Base-by-base conservation (phyloP, 2,113 vertebrate genomes). In the Scytalopus superciliaris region DNA sequence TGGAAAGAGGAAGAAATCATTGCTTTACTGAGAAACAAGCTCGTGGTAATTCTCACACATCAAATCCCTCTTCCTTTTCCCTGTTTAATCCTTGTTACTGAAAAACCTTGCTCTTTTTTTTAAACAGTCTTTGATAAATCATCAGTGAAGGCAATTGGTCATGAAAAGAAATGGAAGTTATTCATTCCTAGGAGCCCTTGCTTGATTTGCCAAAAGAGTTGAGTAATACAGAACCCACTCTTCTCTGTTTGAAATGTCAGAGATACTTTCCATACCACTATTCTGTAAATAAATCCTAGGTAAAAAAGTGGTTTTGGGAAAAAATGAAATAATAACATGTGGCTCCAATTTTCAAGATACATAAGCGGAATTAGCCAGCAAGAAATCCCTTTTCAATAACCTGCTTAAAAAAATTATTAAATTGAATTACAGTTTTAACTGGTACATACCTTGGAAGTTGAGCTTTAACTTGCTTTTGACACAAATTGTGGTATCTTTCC, bases 381-480 rank as follows among this genome's bases (percentile, higher is more conserved):
- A 85, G 10, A 39, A 90, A 57, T 57, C 85, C 2, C n/a, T 77
- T 74, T 78, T 73, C 55, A 69, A 45, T 53, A 53, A 64, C 53
- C 55, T 69, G 12, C 50, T 72, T 79, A 50, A 53, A 89, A 84
- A 2, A 84, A 64, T 45, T n/a, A 35, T 55, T 27, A 69, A 39
- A 39, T 63, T 49, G 44, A 83, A 50, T 55, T 76, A 59, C 3
- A 39, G 52, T 60, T 84, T 66, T 89, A 90, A 63, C 22, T 25
- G 16, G 6, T 47, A 97, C 98, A 56, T 93, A 99, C 99, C 99
- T 99, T 67, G 99, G 99, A 89, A 99, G 98, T 83, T 99, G 99
- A 95, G 99, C 99, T 98, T 99, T 99, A 83, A 99, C 99, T 97
- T 99, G 99, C 85, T 99, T 99, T 98, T 99, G 99, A 97, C 99